Evolutionary conservation across 2,797 vertebrate species (phyloP), one percentile per base, ranked within the genome.

Genomic region (Alosa sapidissima): DNA sequence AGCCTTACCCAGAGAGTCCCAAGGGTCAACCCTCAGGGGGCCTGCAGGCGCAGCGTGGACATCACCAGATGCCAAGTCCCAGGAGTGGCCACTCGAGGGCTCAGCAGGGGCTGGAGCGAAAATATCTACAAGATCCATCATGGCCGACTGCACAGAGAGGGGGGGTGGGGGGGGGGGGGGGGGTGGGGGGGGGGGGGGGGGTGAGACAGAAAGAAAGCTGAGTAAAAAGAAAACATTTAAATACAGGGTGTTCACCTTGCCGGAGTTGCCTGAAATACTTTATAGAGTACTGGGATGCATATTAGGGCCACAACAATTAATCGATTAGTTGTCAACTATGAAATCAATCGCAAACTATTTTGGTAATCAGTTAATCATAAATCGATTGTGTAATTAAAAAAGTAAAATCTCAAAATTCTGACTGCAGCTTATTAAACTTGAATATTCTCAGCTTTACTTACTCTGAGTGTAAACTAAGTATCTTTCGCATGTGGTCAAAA

Each of bases 81-180:
- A 98, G 0, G 89, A 93, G 82, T 92, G 94, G 36, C 94, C 93
- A 89, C 93, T 93, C 0, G 91, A 89, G 60, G 95, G 95, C 81
- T 89, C 91, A 86, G 95, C 94, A 82, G 94, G 81, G 28, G 93
- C 91, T 1, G 96, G 93, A 81, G 95, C 93, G 2, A 99, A 99
- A 93, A 99, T 94, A 91, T 99, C 98, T 62, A 96, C 96, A 89
- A 99, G 95, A 91, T 99, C 98, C 95, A 97, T 93, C 91, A 98
- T 96, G 89, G 97, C 96, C 21, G 97, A 97, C 97, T 99, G 95
- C 89, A 48, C 85, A 88, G 58, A 89, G 47, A 65, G 2, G 47
- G 36, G 47, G 0, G 86, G 87, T 47, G 75, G n/a, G n/a, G n/a
- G n/a, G n/a, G n/a, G n/a, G n/a, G 47, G 0, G 86, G 87, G 47